Evolutionary conservation across 2,113 vertebrate genomes (phyloP).

Genomic region (Xenopus borealis): DNA sequence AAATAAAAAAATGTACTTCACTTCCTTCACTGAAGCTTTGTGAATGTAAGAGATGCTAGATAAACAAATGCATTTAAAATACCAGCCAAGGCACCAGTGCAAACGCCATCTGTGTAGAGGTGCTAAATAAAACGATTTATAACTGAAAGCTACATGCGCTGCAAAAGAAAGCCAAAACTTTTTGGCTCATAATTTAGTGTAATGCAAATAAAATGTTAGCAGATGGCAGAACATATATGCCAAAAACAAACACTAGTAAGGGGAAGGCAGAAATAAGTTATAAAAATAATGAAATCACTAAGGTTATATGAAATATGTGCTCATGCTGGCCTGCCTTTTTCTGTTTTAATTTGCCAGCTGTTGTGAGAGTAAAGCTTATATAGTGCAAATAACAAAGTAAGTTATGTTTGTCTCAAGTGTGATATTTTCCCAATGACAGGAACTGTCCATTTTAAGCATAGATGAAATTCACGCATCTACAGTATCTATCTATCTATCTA

Average conservation of each 20-base stretch:
- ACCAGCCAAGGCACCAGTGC: slow-evolving; percentile 18
- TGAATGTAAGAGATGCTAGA: no score
- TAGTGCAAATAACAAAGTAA: no score
- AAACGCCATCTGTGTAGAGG: slow-evolving; percentile 19
- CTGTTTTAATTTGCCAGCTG: no score
- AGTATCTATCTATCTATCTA: no score
- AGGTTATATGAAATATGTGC: slow-evolving; percentile 10
- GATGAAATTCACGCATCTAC: no score
- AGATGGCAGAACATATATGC: slow-evolving; percentile 34
- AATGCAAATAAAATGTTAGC: slow-evolving; percentile 40
- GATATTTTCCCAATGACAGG: no score
- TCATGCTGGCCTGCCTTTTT: slow-evolving; percentile 10
- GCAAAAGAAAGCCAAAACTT: slow-evolving; percentile 23
- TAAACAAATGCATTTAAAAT: no score
- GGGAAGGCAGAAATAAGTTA: neutral
- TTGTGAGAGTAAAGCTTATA: no score
- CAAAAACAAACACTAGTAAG: slow-evolving; percentile 23
- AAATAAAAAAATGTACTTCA: no score
- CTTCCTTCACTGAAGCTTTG: no score
- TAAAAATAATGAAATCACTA: slow-evolving; percentile 2
- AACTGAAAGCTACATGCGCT: slow-evolving; percentile 27
- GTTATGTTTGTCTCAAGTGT: no score
- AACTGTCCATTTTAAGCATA: no score
- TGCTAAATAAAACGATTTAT: slow-evolving; percentile 30
- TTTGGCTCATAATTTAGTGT: slow-evolving; percentile 30